phyloP scores from a whole-genome alignment of 2,797 vertebrate genomes.

The Cynodonichthys magdalenae region DNA sequence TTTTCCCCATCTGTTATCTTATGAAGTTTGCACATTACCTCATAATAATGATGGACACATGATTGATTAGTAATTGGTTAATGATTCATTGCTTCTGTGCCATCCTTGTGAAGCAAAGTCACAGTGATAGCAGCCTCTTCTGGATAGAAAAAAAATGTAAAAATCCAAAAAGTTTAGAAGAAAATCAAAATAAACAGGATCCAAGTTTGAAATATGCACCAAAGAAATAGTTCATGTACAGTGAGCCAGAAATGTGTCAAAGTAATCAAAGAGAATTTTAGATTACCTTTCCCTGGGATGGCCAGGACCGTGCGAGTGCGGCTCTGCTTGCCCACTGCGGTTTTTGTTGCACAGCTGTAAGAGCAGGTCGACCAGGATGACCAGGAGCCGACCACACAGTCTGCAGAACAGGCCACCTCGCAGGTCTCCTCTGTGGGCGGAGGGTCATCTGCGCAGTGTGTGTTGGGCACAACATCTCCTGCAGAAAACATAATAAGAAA shows the following conservation, averaged over 20 bases:
- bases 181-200: background rate
- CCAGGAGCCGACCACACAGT: slow-evolving; percentile 91
- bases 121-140: background rate
- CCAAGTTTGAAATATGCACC: background rate
- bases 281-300: slow-evolving; percentile 89
- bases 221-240: background rate
- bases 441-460: slow-evolving; percentile 79
- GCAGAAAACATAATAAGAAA: slow-evolving; percentile 22
- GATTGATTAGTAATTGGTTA: too few relatives aligned
- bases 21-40: background rate
- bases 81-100: too few relatives aligned
- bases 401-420: slow-evolving; percentile 86
- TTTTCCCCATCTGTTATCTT: background rate
- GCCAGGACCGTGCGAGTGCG: slow-evolving; percentile 88
- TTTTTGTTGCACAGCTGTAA: slow-evolving; percentile 89
- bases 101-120: too few relatives aligned
- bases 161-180: background rate
- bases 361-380: slow-evolving; percentile 91
- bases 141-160: background rate
- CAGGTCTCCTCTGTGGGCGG: slow-evolving; percentile 78
- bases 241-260: background rate
- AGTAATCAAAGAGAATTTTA: background rate
- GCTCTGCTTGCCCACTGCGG: slow-evolving; percentile 88
- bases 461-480: slow-evolving; percentile 82
- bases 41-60: too few relatives aligned